Conservation (phyloP, 1,140 invertebrate genomes). For the Gerris buenoi region DNA sequence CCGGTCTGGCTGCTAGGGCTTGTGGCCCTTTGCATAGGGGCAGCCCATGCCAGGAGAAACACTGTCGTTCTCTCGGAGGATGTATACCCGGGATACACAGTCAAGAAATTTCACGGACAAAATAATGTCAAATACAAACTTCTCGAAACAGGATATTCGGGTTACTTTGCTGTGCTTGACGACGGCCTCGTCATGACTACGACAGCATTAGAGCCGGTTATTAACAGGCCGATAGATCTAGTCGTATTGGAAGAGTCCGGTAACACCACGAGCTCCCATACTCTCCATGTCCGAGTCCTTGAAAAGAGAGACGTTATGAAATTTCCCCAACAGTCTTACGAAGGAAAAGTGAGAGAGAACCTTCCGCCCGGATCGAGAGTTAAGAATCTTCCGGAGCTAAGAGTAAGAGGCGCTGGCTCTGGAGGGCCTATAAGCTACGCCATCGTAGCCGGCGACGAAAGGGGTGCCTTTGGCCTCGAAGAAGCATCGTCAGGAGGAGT, state of each 20-base stretch:
- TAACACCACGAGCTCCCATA: constrained; percentile 61
- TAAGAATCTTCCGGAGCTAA: constrained; percentile 45
- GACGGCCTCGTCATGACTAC: constrained; percentile 82
- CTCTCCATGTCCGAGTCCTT: constrained; percentile 63
- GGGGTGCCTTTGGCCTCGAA: constrained; percentile 50
- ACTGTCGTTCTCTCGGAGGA: constrained; percentile 44
- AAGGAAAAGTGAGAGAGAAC: constrained; percentile 53
- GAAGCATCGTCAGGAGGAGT: constrained; percentile 41
- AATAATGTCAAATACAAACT: constrained; percentile 44
- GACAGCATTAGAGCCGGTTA: constrained; percentile 58
- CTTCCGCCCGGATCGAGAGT: constrained; percentile 48
- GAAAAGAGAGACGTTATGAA: constrained; percentile 61
- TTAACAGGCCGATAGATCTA: constrained; percentile 60
- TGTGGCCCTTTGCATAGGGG: constrained; percentile 5
- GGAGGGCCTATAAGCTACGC: constrained; percentile 51
- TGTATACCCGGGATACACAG: constrained; percentile 66
- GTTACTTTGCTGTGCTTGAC: constrained; percentile 72
- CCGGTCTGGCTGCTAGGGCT: constrained; percentile 8
- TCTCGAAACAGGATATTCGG: constrained; percentile 57
- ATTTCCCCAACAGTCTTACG: constrained; percentile 52
- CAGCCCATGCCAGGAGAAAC: constrained; percentile 16
- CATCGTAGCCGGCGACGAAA: constrained; percentile 54
- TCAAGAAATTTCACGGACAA: constrained; percentile 47
- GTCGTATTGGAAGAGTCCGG: constrained; percentile 62
- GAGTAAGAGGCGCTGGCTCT: constrained; percentile 32